Conservation (phyloP, 2,113 vertebrate species). For the Lepus timidus region DNA sequence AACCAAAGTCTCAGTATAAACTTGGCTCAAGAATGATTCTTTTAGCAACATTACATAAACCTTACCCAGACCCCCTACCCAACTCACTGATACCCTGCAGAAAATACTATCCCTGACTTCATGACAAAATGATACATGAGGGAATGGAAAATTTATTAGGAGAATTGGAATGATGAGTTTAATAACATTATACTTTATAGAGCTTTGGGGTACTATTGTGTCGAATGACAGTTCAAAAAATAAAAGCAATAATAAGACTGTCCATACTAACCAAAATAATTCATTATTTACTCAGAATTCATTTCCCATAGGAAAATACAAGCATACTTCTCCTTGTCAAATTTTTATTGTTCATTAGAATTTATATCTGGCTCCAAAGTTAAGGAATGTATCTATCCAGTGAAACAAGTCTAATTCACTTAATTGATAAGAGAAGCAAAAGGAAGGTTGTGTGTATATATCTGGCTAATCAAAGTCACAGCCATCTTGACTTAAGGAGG, state of each 20-base stretch:
- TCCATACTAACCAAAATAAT: not conserved
- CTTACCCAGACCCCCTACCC: not conserved
- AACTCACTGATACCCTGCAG: not conserved
- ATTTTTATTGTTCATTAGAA: not conserved
- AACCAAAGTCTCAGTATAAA: not conserved
- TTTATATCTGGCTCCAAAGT: not conserved
- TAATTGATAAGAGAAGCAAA: not conserved
- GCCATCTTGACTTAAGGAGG: not conserved
- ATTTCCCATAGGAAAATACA: not conserved
- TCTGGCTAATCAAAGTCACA: not conserved
- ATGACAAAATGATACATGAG: not conserved
- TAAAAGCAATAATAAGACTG: conserved; percentile 49
- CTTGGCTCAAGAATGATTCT: not conserved
- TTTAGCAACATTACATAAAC: not conserved
- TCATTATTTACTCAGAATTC: conserved; percentile 13
- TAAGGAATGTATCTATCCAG: not conserved
- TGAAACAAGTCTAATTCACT: conserved; percentile 4
- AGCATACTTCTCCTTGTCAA: not conserved
- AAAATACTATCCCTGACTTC: not conserved
- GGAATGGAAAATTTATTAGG: not conserved
- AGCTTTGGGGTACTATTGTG: not conserved
- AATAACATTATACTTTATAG: not conserved
- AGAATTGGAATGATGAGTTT: not conserved
- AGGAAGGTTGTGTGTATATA: not conserved
- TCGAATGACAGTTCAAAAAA: conserved; percentile 48